phyloP scores from a whole-genome alignment of 2,888 invertebrate genomes.

The Yponomeuta plumbellus region DNA sequence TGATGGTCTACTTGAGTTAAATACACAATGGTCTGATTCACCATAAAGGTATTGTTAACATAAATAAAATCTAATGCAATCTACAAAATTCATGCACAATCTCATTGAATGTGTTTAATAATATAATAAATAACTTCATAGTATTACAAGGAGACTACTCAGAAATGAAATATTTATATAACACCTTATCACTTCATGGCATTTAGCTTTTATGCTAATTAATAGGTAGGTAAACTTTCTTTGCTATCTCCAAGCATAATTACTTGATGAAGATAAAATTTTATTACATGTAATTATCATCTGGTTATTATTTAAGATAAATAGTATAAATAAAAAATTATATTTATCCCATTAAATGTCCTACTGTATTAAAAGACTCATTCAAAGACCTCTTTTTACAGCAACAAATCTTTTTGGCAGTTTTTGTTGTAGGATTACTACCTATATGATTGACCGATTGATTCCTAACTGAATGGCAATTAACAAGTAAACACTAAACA shows the following conservation, averaged over 20 bases:
- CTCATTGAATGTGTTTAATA: background rate
- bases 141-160: background rate
- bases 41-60: background rate
- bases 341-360: too few relatives aligned
- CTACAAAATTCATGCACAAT: background rate
- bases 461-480: too few relatives aligned
- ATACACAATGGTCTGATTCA: background rate
- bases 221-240: slow-evolving; percentile 3
- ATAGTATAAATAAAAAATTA: background rate
- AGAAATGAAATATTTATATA: too few relatives aligned
- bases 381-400: background rate
- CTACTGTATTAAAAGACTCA: background rate
- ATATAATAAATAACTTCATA: background rate
- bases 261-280: slow-evolving; percentile 8
- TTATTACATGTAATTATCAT: background rate
- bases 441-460: background rate
- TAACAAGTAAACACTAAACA: too few relatives aligned
- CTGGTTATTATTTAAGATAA: background rate
- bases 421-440: slow-evolving; percentile 2
- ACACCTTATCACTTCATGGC: background rate
- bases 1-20: background rate
- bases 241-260: slow-evolving; percentile 11
- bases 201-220: background rate
- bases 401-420: slow-evolving; percentile 1
- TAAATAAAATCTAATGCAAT: background rate